phyloP scores from a whole-genome alignment of 2,797 vertebrate species.

The Poecile montanus region DNA sequence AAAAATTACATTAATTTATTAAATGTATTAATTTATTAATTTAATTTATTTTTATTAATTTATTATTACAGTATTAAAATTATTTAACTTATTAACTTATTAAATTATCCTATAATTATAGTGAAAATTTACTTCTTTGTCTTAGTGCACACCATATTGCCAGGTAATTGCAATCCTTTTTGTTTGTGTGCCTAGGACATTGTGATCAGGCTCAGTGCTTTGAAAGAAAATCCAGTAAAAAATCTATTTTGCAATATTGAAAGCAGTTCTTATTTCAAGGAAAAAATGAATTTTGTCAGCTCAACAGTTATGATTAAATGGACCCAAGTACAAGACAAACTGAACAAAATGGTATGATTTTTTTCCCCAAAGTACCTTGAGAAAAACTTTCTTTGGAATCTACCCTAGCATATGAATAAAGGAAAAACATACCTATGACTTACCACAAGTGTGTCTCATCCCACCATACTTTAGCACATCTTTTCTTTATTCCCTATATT shows the following conservation, averaged over 20 bases:
- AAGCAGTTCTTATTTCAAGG: not conserved
- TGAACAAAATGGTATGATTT: not conserved
- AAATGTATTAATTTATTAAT: too few species aligned
- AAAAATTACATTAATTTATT: not conserved
- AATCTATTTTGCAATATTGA: not conserved
- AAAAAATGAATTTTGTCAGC: not conserved
- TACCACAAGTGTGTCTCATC: fast-evolving
- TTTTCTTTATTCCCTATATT: not conserved
- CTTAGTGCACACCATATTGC: not conserved
- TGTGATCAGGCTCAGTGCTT: not conserved
- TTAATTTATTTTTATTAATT: too few species aligned
- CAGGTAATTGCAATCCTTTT: not conserved
- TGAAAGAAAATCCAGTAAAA: not conserved
- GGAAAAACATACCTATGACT: not conserved
- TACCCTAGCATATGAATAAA: not conserved
- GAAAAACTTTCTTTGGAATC: not conserved
- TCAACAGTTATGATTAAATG: not conserved
- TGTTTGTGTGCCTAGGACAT: not conserved
- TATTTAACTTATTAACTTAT: too few species aligned
- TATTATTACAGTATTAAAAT: too few species aligned
- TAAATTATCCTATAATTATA: not conserved
- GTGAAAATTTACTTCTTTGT: not conserved
- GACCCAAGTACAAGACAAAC: not conserved
- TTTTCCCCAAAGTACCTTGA: not conserved
- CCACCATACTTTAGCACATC: not conserved